phyloP scores from a whole-genome alignment of 2,888 invertebrate species.

The Tupiocoris notatus region DNA sequence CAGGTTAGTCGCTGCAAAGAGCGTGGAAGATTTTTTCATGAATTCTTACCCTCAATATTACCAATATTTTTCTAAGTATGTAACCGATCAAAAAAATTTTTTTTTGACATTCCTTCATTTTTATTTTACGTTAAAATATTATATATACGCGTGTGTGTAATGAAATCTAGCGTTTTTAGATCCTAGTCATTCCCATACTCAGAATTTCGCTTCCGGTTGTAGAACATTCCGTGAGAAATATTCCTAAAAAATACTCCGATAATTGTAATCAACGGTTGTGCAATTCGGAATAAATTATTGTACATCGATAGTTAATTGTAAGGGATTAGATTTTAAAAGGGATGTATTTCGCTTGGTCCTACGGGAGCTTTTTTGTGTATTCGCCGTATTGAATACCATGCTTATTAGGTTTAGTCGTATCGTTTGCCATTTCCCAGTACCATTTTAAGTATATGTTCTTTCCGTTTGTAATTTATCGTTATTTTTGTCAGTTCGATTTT shows the following conservation, averaged over 20 bases:
- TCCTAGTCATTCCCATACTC: neutral
- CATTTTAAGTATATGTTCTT: neutral
- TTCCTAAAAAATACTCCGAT: neutral
- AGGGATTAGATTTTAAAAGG: neutral
- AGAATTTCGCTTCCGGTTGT: neutral
- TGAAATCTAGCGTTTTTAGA: too few relatives aligned
- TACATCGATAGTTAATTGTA: too few relatives aligned
- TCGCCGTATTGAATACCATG: neutral
- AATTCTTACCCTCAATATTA: too few relatives aligned
- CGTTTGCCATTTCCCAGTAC: neutral
- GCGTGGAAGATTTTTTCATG: too few relatives aligned
- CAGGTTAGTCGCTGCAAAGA: too few relatives aligned
- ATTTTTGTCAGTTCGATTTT: neutral
- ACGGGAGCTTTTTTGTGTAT: neutral
- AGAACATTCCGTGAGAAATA: neutral
- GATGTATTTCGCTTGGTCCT: neutral
- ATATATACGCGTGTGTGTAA: too few relatives aligned
- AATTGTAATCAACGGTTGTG: neutral
- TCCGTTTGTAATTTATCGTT: neutral
- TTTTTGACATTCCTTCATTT: too few relatives aligned
- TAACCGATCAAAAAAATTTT: too few relatives aligned
- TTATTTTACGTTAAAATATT: too few relatives aligned
- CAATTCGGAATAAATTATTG: too few relatives aligned
- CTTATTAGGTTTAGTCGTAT: neutral
- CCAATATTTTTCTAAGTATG: too few relatives aligned